Evolutionary conservation across 1,140 invertebrate genomes (phyloP).

Genomic region (Camponotus pennsylvanicus): DNA sequence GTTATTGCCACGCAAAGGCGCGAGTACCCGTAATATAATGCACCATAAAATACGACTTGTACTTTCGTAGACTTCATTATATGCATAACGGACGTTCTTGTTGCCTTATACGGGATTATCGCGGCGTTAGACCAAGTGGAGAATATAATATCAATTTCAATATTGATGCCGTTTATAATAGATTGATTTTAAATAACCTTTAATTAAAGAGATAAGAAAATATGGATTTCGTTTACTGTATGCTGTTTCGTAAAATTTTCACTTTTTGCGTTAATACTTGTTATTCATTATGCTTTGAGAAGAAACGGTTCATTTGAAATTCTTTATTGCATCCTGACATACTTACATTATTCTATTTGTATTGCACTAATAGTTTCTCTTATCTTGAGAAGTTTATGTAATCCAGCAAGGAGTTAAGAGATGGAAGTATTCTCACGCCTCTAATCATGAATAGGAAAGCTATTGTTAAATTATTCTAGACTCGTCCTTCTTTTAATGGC

Average conservation of each 20-base stretch:
- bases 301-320: not conserved
- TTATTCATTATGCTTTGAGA: not conserved
- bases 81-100: slow-evolving; percentile 11
- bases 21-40: slow-evolving; percentile 34
- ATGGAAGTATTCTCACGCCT: slow-evolving; percentile 18
- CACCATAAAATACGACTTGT: slow-evolving; percentile 42
- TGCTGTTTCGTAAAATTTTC: not conserved
- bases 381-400: slow-evolving; percentile 16
- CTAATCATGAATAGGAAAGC: not conserved
- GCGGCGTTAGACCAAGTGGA: not conserved
- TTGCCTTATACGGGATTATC: slow-evolving; percentile 28
- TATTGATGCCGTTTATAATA: not conserved
- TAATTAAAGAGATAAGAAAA: not conserved
- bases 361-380: slow-evolving; percentile 20
- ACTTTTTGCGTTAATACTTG: not conserved
- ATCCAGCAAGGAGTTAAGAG: slow-evolving; percentile 7
- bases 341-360: slow-evolving; percentile 8
- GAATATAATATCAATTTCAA: slow-evolving; percentile 35
- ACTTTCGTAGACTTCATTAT: slow-evolving; percentile 27
- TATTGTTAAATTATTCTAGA: slow-evolving; percentile 25
- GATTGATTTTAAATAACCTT: not conserved
- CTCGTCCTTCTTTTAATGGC: not conserved
- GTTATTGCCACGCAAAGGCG: slow-evolving; percentile 27
- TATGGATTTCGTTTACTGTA: not conserved
- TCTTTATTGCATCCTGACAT: not conserved